phyloP scores from a whole-genome alignment of 1,140 invertebrate genomes.

The Sycobia sp. region DNA sequence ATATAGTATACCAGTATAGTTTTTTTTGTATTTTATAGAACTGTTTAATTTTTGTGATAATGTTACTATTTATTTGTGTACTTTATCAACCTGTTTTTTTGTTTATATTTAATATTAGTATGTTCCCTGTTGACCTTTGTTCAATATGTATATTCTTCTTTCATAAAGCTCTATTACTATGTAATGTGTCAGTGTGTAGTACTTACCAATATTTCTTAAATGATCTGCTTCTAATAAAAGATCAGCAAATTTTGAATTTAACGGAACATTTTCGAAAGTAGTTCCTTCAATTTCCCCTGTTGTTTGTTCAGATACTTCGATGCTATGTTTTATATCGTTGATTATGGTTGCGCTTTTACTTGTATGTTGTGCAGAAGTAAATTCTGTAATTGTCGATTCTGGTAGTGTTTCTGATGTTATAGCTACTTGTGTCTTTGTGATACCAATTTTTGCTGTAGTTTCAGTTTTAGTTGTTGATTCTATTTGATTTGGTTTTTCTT shows the following conservation, averaged over 20 bases:
- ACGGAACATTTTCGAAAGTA: conserved; percentile 31
- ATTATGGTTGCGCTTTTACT: conserved; percentile 50
- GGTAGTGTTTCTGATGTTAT: conserved; percentile 50
- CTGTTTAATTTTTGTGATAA: background rate
- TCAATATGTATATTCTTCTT: background rate
- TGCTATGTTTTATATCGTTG: conserved; percentile 56
- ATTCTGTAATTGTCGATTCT: conserved; percentile 41
- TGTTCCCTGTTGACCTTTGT: background rate
- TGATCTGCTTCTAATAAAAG: conserved; percentile 14
- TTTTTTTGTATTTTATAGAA: too few species aligned
- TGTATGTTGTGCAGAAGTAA: conserved; percentile 47
- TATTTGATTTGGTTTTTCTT: conserved; percentile 56
- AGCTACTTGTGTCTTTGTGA: conserved; percentile 48
- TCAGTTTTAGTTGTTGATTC: conserved; percentile 51
- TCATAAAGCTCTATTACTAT: background rate
- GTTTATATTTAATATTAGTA: background rate
- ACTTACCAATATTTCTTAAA: conserved; percentile 18
- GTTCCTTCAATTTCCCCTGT: conserved; percentile 59
- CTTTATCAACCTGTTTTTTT: too few species aligned
- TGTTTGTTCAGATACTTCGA: conserved; percentile 62
- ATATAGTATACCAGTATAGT: background rate
- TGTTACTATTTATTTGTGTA: background rate
- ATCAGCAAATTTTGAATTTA: conserved; percentile 12
- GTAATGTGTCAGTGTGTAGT: conserved; percentile 2
- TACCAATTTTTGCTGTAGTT: conserved; percentile 51